Evolutionary conservation across 2,888 invertebrate genomes (phyloP), one percentile per base, ranked within the genome.

Genomic region (Apotomis betuletana): DNA sequence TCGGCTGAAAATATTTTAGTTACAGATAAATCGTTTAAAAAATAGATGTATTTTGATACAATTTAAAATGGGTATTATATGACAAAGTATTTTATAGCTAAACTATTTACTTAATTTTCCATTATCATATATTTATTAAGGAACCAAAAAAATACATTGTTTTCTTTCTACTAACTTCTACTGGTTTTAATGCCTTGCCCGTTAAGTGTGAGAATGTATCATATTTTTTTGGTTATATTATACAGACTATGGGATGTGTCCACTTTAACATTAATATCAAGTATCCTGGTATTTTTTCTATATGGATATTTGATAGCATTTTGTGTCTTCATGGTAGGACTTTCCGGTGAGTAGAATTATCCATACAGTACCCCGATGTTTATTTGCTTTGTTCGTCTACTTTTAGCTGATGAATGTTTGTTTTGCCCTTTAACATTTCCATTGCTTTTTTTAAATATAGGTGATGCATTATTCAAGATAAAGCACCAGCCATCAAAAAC

Each of bases 201-300:
- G 9, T 63, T 72, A 13, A 67, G 67, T 63, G 44, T 67, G 15
- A 72, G 78, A 78, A 91, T 93, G 91, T 88, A 86, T 85, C 87
- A 90, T 75, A 84, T 92, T 79, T 72, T 95, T 71, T 87, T 94
- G 74, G 85, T 93, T 75, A 94, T 95, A 80, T 88, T 95, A 76
- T 94, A 95, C 84, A 95, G 95, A 88, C 95, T 97, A 81, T 97
- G 97, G 96, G 95, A 96, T 69, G 94, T 96, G 74, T 96, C 96
- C 61, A 95, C 96, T 52, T 94, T 96, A 72, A 96, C 96, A 71
- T 90, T 97, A 77, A 94, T 97, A 70, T 93, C 96, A 67, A 96
- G 97, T 85, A 94, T 97, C 80, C 85, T 97, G 76, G 93, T 97
- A 60, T 98, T 96, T 90, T 98, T 97, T 95, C 94, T 96, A 78